Base-by-base conservation (phyloP, 1,140 invertebrate species). In the Protaetia brevitarsis region DNA sequence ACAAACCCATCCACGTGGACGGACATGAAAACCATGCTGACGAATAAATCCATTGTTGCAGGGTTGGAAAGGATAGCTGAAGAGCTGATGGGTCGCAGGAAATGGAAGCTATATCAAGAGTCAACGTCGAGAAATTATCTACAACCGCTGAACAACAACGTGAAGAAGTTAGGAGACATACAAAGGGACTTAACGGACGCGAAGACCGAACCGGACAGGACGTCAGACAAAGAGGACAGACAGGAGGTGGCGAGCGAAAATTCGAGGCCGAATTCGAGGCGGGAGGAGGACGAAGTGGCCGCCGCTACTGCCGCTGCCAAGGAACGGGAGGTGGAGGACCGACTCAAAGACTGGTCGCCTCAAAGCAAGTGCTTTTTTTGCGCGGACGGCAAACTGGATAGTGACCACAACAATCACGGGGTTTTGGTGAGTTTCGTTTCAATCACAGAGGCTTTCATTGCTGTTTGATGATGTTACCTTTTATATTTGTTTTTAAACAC, bases 11-110 rank as follows among this genome's bases (percentile, higher is more conserved):
- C n/a, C n/a, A n/a, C n/a, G n/a, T n/a, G n/a, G n/a, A n/a, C n/a
- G n/a, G n/a, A n/a, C n/a, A n/a, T n/a, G n/a, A n/a, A n/a, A n/a
- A n/a, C n/a, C n/a, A n/a, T n/a, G n/a, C n/a, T n/a, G n/a, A n/a
- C n/a, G n/a, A n/a, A n/a, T n/a, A n/a, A n/a, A n/a, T n/a, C n/a
- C n/a, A n/a, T n/a, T n/a, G n/a, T 45, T 45, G 1, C 41, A 96
- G 94, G 93, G 86, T 86, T 96, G 87, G 93, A 96, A 90, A 88
- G 92, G 83, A 90, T 96, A 83, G 93, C 93, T 84, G 92, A 95
- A 85, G 92, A 95, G 87, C 91, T 95, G 85, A 94, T 94, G 89
- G 93, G 92, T 85, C 87, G 90, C 86, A 90, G 91, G 87, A 92
- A 88, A 92, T 94, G 93, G 89, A 92, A 90, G 86, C 87, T 91